These are phyloP conservation scores for Agrotis segetum DNA, from an alignment of 2,888 invertebrate species.

Conservation along the genomic window DNA sequence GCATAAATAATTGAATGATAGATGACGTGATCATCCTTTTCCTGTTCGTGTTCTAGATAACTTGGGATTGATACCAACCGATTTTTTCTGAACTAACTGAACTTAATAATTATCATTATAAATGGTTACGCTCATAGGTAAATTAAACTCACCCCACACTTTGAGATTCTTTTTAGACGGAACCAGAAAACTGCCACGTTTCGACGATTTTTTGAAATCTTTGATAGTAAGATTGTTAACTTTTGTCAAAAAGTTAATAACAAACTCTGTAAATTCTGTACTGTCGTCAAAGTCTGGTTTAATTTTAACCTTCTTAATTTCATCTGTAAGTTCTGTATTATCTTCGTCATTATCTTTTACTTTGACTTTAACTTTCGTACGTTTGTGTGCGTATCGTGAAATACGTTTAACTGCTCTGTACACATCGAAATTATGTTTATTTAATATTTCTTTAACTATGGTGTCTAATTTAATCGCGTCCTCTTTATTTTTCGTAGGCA, in stretches of 20 bases:
- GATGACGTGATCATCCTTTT: too few relatives aligned
- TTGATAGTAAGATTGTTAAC: slow-evolving; percentile 32
- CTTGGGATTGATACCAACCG: too few relatives aligned
- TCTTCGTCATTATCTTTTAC: background rate
- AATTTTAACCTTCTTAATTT: background rate
- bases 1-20: too few relatives aligned
- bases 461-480: slow-evolving; percentile 30
- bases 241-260: slow-evolving; percentile 38
- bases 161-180: slow-evolving; percentile 42
- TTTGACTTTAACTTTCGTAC: background rate
- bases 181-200: background rate
- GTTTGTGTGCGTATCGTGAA: background rate
- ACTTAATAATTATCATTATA: too few relatives aligned
- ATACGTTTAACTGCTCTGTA: slow-evolving; percentile 26
- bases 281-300: slow-evolving; percentile 17
- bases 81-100: too few relatives aligned
- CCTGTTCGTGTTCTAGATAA: too few relatives aligned
- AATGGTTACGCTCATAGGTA: too few relatives aligned
- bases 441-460: slow-evolving; percentile 53
- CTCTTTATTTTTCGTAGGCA: slow-evolving; percentile 13
- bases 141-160: slow-evolving; percentile 61
- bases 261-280: slow-evolving; percentile 41
- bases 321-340: background rate
- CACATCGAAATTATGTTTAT: slow-evolving; percentile 31
- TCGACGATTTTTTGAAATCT: slow-evolving; percentile 28